These are phyloP conservation scores for Palythoa caribaeorum DNA, from an alignment of 92 coral and sea anemone genomes.

Conservation along the genomic window DNA sequence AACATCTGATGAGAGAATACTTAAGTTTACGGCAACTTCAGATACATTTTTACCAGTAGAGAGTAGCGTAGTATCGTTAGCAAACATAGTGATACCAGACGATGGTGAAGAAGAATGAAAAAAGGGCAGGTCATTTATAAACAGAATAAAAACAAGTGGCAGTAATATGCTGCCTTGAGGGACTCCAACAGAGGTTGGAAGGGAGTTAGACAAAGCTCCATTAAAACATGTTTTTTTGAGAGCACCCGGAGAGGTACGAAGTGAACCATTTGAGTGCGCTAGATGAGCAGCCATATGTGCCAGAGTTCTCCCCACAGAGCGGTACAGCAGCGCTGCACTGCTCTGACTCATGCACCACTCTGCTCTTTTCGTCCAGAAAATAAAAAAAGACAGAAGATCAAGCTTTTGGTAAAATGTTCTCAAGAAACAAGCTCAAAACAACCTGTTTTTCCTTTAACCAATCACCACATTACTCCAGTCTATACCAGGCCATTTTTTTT, in stretches of 20 bases:
- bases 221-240: neutral
- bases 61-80: neutral
- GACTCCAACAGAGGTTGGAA: neutral
- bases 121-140: neutral
- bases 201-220: neutral
- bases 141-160: neutral
- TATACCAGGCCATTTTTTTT: too few relatives aligned
- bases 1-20: neutral
- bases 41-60: neutral
- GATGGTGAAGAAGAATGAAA: neutral
- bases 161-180: neutral
- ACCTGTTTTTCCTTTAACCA: too few relatives aligned
- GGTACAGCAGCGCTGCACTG: too few relatives aligned
- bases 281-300: neutral
- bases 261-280: neutral
- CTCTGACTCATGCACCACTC: too few relatives aligned
- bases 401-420: too few relatives aligned
- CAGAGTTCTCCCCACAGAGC: too few relatives aligned
- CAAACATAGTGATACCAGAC: neutral
- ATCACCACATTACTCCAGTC: too few relatives aligned
- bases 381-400: too few relatives aligned
- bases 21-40: neutral
- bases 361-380: too few relatives aligned
- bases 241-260: neutral
- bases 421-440: too few relatives aligned